Evolutionary conservation across 2,888 invertebrate species (phyloP).

Genomic region (Pterobdella sp.): DNA sequence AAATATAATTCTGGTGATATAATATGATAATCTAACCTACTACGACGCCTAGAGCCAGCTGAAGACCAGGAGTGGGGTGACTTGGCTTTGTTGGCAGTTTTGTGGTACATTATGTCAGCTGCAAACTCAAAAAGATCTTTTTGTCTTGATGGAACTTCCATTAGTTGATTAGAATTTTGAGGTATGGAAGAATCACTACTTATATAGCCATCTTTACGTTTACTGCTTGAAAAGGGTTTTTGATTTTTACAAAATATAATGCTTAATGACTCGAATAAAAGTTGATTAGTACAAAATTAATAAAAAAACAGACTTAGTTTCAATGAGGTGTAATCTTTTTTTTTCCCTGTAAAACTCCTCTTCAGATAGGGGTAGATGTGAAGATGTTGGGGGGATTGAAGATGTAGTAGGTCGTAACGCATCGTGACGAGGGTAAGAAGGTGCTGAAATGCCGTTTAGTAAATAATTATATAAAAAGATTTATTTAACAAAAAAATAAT

Average conservation of each 20-base stretch:
- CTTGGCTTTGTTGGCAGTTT: background rate
- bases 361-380: conserved; percentile 41
- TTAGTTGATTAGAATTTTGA: background rate
- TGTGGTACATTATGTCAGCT: conserved; percentile 24
- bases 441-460: background rate
- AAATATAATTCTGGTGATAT: too few relatives aligned
- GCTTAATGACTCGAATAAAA: background rate
- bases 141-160: background rate
- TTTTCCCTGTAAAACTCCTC: conserved; percentile 45
- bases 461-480: background rate
- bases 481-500: background rate
- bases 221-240: background rate
- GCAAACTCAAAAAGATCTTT: conserved; percentile 27
- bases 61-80: conserved; percentile 9
- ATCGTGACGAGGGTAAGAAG: background rate
- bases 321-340: conserved; percentile 39
- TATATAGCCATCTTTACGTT: conserved; percentile 34
- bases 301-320: conserved; percentile 26
- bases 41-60: background rate
- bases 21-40: conserved; percentile 1
- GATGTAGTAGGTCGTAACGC: background rate
- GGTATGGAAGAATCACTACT: background rate
- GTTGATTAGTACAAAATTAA: background rate
- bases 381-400: background rate
- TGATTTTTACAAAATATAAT: background rate